Conservation (phyloP, 2,797 vertebrate species). For the Lepilemur ruficaudatus region DNA sequence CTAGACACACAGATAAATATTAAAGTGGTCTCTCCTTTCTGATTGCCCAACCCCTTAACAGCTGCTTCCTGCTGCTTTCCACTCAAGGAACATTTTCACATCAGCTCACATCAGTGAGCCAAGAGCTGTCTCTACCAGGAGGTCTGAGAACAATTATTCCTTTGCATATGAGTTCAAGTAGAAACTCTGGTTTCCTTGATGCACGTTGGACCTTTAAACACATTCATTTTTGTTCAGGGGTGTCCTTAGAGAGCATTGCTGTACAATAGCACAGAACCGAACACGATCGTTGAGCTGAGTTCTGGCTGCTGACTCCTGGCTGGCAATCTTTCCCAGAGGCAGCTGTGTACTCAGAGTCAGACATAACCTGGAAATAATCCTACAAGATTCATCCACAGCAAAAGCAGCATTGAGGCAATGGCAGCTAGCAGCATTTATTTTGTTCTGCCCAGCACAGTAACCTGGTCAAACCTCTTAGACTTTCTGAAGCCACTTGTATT, state of each 20-base stretch:
- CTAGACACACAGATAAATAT: background rate
- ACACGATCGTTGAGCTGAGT: background rate
- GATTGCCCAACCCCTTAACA: background rate
- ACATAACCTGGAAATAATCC: background rate
- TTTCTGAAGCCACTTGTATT: background rate
- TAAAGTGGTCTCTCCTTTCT: slow-evolving; percentile 22
- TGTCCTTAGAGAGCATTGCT: background rate
- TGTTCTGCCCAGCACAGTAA: background rate
- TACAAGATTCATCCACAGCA: background rate
- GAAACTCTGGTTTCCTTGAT: background rate
- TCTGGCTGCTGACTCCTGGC: background rate
- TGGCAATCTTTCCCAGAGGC: background rate
- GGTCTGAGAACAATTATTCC: slow-evolving; percentile 17
- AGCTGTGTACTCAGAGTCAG: background rate
- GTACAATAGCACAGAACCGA: background rate
- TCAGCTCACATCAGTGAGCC: background rate
- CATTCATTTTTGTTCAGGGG: background rate
- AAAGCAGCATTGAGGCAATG: background rate
- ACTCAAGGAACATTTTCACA: slow-evolving; percentile 22
- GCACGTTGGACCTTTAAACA: background rate
- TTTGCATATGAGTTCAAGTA: background rate
- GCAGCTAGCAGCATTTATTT: background rate
- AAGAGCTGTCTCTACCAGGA: slow-evolving; percentile 11
- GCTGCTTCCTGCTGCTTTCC: slow-evolving; percentile 56
- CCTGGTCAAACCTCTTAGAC: background rate